Evolutionary conservation across 2,888 invertebrate genomes (phyloP), one percentile per base, ranked within the genome.

Genomic region (Mythimna vitellina): DNA sequence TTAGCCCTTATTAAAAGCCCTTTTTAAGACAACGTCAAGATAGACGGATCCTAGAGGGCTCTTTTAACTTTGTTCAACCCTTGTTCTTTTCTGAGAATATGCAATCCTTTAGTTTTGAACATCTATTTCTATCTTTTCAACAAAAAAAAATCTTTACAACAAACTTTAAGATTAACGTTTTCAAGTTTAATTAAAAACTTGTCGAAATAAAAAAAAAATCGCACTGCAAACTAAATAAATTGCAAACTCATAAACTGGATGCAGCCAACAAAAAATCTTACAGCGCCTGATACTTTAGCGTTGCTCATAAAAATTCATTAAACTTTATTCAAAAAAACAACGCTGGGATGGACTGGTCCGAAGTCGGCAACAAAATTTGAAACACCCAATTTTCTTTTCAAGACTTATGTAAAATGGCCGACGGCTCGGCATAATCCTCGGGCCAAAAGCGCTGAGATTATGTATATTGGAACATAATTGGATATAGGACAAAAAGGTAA

Each of bases 301-400:
- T 70, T 56, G 67, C 70, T 73, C 75, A 72, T 85, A 81, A 85
- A 84, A 83, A 81, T 67, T 78, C 64, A 84, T 85, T 81, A 83
- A 81, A 85, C 62, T 83, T 81, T 65, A 63, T 25, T 73, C 49
- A 53, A 77, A 69, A 81, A 79, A 74, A 71, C 60, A 73, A 75
- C 75, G 63, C 58, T 42, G 58, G 20, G 65, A 54, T 68, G 53
- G 51, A 38, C 49, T 35, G 42, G 70, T 46, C 65, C 62, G 57
- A 68, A 66, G 54, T 63, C 68, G 56, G 72, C 65, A 80, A 79
- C 80, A 67, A 78, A 81, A 77, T 85, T 86, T 79, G 70, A 73
- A 82, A 79, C 86, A 82, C 78, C 82, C 81, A 84, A 86, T 85
- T 86, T 84, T 79, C 80, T 76, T 86, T 75, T 71, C 60, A 56